These are phyloP conservation scores for Urocynchramus pylzowi DNA, from an alignment of 2,113 vertebrate species.

Conservation along the genomic window DNA sequence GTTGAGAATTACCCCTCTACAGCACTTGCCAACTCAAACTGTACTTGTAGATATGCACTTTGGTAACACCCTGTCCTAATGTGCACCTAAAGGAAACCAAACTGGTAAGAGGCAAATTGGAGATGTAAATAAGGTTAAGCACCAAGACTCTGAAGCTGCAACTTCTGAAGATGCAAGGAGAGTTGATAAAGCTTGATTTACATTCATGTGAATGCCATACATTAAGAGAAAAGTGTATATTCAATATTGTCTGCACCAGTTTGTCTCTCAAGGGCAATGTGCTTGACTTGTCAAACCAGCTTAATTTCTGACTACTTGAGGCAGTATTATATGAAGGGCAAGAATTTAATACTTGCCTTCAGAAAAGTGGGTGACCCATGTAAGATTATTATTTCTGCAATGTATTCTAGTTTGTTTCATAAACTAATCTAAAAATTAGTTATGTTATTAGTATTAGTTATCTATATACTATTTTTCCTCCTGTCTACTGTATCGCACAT, in stretches of 20 bases:
- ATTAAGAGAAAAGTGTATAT: neutral
- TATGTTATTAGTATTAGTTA: neutral
- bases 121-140: neutral
- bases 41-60: neutral
- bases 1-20: neutral
- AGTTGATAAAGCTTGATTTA: neutral
- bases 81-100: neutral
- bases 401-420: neutral
- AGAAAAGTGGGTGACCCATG: neutral
- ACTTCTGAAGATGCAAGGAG: neutral
- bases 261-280: neutral
- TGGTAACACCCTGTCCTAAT: neutral
- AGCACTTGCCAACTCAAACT: neutral
- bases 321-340: neutral
- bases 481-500: neutral
- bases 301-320: neutral
- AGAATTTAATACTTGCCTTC: neutral
- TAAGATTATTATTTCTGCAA: neutral
- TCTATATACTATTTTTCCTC: neutral
- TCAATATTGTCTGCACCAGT: neutral
- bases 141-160: neutral
- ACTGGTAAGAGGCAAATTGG: neutral
- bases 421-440: neutral
- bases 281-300: neutral
- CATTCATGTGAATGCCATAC: neutral